Evolutionary conservation across 2,113 vertebrate species (phyloP).

Genomic region (Campylorhamphus procurvoides): DNA sequence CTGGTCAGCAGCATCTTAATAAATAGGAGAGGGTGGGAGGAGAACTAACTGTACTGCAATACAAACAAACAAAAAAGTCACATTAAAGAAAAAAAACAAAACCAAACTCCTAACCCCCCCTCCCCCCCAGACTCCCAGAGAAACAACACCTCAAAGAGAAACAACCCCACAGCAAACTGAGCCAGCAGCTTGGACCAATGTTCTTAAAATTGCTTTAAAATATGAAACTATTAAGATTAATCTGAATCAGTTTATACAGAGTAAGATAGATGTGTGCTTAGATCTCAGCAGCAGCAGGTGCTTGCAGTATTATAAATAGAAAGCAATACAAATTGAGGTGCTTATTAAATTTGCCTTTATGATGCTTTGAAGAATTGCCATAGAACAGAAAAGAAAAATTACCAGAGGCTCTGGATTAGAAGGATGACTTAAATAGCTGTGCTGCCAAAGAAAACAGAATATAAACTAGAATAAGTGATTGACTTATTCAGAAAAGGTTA

Average conservation of each 20-base stretch:
- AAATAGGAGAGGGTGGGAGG: not conserved
- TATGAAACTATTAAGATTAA: not conserved
- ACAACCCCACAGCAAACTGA: not conserved
- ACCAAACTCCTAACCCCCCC: not conserved
- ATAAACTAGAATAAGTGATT: not conserved
- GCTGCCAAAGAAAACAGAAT: not conserved
- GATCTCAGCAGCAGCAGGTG: constrained; percentile 35
- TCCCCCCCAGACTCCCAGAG: not conserved
- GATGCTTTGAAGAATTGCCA: constrained; percentile 55
- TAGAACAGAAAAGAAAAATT: constrained; percentile 46
- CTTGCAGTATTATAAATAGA: constrained; percentile 46
- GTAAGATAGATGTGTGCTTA: constrained; percentile 18
- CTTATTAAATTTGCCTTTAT: constrained; percentile 58
- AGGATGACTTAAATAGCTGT: constrained; percentile 22
- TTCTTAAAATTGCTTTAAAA: constrained; percentile 2
- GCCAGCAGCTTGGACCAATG: not conserved
- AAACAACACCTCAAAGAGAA: not conserved
- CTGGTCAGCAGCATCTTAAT: not conserved
- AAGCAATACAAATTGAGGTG: constrained; percentile 46
- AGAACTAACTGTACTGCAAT: not conserved
- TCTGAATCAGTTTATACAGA: not conserved
- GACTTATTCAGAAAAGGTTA: not conserved
- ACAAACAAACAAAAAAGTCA: accelerated
- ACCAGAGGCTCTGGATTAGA: constrained; percentile 4
- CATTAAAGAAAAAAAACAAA: not conserved